Evolutionary conservation across 2,888 invertebrate genomes (phyloP).

Genomic region (Escarpia spicata): DNA sequence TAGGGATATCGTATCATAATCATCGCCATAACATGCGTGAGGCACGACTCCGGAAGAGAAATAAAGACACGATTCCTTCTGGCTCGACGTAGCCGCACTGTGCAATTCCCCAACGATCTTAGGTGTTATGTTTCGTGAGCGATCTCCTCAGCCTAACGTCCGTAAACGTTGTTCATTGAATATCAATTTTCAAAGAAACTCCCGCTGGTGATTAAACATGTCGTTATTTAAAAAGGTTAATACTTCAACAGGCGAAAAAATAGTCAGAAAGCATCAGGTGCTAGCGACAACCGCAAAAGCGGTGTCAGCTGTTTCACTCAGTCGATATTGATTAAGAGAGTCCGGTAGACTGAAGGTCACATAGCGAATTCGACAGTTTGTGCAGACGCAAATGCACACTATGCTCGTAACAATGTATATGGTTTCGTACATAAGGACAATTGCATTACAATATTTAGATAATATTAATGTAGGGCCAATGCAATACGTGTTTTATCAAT

Average conservation of each 20-base stretch:
- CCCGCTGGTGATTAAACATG: not conserved
- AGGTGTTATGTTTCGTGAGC: not conserved
- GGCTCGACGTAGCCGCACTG: not conserved
- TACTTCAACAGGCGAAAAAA: not conserved
- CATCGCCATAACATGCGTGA: not conserved
- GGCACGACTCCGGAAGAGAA: not conserved
- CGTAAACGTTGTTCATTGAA: not conserved
- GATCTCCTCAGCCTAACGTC: not conserved
- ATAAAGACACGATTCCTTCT: not conserved
- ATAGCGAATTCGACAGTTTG: not conserved
- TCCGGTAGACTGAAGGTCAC: not conserved
- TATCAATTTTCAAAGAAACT: not conserved
- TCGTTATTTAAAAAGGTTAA: slow-evolving; percentile 10
- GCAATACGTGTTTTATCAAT: no score
- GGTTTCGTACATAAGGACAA: no score
- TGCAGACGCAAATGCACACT: not conserved
- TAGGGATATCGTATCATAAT: not conserved
- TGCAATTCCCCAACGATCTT: not conserved
- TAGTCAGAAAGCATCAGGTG: not conserved
- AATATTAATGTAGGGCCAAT: no score
- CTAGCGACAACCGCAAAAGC: not conserved
- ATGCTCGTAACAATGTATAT: not conserved
- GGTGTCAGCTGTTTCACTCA: not conserved
- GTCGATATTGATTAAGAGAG: not conserved
- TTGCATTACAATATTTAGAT: no score